Evolutionary conservation across 2,113 vertebrate genomes (phyloP).

Genomic region (Chaenocephalus aceratus): DNA sequence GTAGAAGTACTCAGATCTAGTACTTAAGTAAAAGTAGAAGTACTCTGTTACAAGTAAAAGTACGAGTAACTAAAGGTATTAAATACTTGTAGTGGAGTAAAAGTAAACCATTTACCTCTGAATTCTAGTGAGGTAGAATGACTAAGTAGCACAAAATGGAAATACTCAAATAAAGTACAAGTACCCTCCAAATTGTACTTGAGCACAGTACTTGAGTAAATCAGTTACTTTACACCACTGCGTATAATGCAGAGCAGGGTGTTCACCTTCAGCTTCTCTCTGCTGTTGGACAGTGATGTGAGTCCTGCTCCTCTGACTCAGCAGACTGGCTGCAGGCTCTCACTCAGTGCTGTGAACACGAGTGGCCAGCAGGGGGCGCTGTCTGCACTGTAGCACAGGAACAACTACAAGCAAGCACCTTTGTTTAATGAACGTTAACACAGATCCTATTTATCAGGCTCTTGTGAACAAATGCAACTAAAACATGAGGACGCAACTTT

Average conservation of each 20-base stretch:
- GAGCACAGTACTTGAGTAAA: neutral
- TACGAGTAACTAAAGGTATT: too few relatives aligned
- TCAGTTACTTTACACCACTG: rapidly evolving
- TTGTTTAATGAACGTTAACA: neutral
- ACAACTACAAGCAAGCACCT: neutral
- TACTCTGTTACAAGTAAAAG: too few relatives aligned
- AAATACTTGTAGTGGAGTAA: too few relatives aligned
- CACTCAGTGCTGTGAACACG: neutral
- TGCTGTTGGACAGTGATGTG: neutral
- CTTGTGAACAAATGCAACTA: neutral
- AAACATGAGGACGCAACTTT: too few relatives aligned
- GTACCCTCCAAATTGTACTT: too few relatives aligned
- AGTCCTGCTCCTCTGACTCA: too few relatives aligned
- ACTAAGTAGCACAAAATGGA: too few relatives aligned
- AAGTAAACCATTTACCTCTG: too few relatives aligned
- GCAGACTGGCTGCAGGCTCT: neutral
- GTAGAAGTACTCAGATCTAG: too few relatives aligned
- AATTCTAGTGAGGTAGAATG: too few relatives aligned
- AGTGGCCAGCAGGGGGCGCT: constrained; percentile 58
- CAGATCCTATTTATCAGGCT: neutral
- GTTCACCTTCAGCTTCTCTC: neutral
- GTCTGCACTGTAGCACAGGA: neutral
- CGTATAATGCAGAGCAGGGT: neutral
- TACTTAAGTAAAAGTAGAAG: too few relatives aligned
- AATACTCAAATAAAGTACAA: too few relatives aligned